phyloP scores from a whole-genome alignment of 2,888 invertebrate species.

The Hipparchia semele region DNA sequence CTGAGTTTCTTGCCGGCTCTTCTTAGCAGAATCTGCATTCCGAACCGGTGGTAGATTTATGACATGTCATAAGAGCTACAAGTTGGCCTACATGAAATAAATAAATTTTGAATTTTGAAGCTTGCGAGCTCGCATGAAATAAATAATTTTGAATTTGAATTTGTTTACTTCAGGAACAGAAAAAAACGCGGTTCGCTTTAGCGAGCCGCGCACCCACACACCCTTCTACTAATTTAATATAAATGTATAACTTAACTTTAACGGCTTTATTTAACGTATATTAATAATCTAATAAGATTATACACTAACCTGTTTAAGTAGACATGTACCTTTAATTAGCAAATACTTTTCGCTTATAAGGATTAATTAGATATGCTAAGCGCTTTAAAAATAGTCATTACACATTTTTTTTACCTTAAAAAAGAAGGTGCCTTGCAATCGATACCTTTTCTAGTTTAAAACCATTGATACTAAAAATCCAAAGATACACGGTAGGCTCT shows the following conservation, averaged over 20 bases:
- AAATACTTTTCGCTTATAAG: neutral
- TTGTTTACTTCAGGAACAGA: too few species aligned
- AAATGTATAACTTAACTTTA: neutral
- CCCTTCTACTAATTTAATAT: too few species aligned
- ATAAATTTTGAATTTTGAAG: too few species aligned
- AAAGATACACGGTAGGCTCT: neutral
- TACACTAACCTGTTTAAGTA: neutral
- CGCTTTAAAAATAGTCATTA: neutral
- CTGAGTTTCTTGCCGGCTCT: too few species aligned
- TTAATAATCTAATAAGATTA: neutral
- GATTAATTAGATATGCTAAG: constrained; percentile 5
- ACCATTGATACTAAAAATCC: constrained; percentile 2
- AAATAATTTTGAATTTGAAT: too few species aligned
- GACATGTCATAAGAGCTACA: too few species aligned
- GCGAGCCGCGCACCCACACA: too few species aligned
- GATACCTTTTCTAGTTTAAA: constrained; percentile 15
- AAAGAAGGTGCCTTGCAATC: constrained; percentile 13
- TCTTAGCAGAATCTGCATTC: too few species aligned
- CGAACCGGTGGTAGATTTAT: too few species aligned
- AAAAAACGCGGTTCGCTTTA: too few species aligned
- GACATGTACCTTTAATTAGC: neutral
- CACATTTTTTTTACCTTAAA: constrained; percentile 2
- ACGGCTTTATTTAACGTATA: constrained; percentile 3
- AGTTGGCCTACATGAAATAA: too few species aligned
- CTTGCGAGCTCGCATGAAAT: too few species aligned